These are phyloP conservation scores for Baryphthengus martii DNA, from an alignment of 2,113 vertebrate genomes.

Conservation along the genomic window DNA sequence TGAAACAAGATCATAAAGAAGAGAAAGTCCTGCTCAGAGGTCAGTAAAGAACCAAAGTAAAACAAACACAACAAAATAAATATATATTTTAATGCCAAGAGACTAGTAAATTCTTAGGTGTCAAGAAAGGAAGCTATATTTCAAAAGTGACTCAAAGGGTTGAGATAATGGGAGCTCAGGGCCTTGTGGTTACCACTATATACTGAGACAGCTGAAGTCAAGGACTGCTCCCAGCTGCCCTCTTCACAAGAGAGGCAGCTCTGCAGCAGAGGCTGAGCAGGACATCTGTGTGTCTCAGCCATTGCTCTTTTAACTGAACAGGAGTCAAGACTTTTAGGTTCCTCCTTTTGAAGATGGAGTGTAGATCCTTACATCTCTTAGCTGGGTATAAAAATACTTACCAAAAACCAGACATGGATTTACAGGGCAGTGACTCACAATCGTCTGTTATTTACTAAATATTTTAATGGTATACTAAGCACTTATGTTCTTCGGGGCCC, in stretches of 20 bases:
- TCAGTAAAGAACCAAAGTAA: not conserved
- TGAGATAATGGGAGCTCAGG: not conserved
- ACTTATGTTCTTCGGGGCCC: not conserved
- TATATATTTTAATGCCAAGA: not conserved
- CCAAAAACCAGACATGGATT: not conserved
- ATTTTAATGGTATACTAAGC: not conserved
- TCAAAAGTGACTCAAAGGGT: not conserved
- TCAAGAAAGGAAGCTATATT: not conserved
- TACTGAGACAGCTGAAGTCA: not conserved
- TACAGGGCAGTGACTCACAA: constrained; percentile 39
- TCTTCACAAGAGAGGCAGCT: not conserved
- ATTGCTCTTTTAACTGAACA: not conserved
- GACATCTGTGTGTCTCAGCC: not conserved
- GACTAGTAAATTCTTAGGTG: not conserved
- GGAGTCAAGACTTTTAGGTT: not conserved
- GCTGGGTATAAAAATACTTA: constrained; percentile 2
- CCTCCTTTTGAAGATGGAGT: constrained; percentile 6
- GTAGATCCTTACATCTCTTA: not conserved
- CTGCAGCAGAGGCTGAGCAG: not conserved
- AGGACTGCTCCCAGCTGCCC: not conserved
- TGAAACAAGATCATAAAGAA: not conserved
- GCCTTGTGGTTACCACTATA: not conserved
- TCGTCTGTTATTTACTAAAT: constrained; percentile 43
- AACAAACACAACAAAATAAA: not conserved
- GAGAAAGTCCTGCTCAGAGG: not conserved